Conservation (phyloP, 2,888 invertebrate genomes). For the Bellardia pandia region DNA sequence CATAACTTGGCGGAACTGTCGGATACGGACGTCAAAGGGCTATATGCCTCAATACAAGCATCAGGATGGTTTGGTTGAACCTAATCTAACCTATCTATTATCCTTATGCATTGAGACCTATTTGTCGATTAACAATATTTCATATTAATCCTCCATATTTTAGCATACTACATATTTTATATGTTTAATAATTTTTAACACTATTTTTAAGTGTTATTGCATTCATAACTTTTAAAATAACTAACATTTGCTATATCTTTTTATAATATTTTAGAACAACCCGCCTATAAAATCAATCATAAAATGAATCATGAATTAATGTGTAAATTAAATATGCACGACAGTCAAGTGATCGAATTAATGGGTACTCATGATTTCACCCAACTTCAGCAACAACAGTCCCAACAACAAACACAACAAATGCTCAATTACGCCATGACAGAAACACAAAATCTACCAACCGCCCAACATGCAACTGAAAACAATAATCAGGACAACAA, state of each 20-base stretch:
- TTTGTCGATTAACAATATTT: too few relatives aligned
- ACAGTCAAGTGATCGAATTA: conserved; percentile 78
- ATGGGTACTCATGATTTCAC: conserved; percentile 80
- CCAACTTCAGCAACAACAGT: conserved; percentile 77
- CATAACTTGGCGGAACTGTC: too few relatives aligned
- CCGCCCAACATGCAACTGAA: conserved; percentile 78
- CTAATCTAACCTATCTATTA: too few relatives aligned
- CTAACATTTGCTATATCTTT: not conserved
- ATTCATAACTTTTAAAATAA: not conserved
- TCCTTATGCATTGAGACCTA: too few relatives aligned
- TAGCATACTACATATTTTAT: too few relatives aligned
- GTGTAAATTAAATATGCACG: conserved; percentile 77
- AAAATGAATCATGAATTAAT: conserved; percentile 73
- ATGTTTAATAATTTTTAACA: too few relatives aligned
- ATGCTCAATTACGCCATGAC: conserved; percentile 73
- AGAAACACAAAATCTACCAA: conserved; percentile 73
- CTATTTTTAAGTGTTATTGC: too few relatives aligned
- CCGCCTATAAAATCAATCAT: conserved; percentile 56
- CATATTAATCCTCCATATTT: too few relatives aligned
- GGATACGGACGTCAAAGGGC: too few relatives aligned
- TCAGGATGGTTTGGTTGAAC: too few relatives aligned
- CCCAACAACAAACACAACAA: conserved; percentile 74
- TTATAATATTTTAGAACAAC: conserved; percentile 48
- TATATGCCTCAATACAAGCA: too few relatives aligned
- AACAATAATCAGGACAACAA: conserved; percentile 76